Conservation (phyloP, 2,113 vertebrate genomes). For the Corapipo altera region DNA sequence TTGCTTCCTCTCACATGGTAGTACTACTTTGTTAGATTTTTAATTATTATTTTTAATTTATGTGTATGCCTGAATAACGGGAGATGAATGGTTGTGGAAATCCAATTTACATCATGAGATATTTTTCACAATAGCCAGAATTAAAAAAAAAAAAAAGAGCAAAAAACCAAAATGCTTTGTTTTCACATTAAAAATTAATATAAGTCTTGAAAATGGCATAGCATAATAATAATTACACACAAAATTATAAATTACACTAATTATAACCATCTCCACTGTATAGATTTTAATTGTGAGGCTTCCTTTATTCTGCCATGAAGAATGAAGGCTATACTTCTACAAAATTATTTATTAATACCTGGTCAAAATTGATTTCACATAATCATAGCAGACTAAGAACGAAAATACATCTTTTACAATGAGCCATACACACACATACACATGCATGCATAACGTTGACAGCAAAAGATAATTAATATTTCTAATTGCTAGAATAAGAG, state of each 20-base stretch:
- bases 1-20: conserved; percentile 3
- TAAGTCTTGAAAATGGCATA: background rate
- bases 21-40: background rate
- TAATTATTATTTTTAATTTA: background rate
- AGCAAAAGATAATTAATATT: background rate
- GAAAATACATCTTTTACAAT: background rate
- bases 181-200: conserved; percentile 19
- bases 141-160: background rate
- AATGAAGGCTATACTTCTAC: background rate
- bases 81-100: background rate
- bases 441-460: background rate
- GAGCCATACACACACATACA: background rate
- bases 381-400: background rate
- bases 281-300: conserved; percentile 2
- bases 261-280: background rate
- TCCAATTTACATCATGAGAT: background rate
- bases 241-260: background rate
- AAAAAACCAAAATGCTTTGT: background rate
- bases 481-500: background rate
- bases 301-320: background rate
- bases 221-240: background rate
- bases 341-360: background rate
- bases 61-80: background rate
- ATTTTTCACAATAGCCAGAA: background rate
- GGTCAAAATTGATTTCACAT: background rate